Conservation (phyloP, 2,888 invertebrate species). For the Eristalinus aeneus region DNA sequence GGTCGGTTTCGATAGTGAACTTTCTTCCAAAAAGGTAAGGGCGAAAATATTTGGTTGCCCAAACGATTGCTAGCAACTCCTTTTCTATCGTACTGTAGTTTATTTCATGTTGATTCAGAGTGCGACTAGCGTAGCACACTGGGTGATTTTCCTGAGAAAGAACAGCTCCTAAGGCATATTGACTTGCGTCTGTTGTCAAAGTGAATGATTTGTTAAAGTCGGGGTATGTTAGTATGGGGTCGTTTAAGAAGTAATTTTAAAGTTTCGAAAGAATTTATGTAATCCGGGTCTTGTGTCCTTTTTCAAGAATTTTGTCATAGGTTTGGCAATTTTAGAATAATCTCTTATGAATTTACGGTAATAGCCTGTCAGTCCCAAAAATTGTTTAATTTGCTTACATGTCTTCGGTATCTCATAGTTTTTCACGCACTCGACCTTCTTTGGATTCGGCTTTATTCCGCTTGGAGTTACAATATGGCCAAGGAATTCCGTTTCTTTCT, state of each 20-base stretch:
- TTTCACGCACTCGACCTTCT: constrained; percentile 3
- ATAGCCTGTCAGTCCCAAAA: constrained; percentile 15
- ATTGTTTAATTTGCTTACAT: constrained; percentile 11
- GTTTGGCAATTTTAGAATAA: background rate
- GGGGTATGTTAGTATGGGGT: background rate
- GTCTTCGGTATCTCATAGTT: constrained; percentile 10
- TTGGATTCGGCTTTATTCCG: constrained; percentile 26
- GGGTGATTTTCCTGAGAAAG: background rate
- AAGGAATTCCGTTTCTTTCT: constrained; percentile 23
- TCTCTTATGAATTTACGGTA: constrained; percentile 1
- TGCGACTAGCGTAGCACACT: constrained; percentile 8
- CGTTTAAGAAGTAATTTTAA: background rate
- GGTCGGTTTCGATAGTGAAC: too few species aligned
- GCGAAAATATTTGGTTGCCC: too few species aligned
- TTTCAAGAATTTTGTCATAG: background rate
- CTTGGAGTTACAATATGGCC: background rate
- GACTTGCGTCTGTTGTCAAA: constrained; percentile 31
- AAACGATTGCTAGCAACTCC: too few species aligned
- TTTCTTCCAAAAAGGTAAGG: too few species aligned
- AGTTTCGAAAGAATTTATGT: background rate
- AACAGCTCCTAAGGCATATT: background rate
- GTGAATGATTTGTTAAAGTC: constrained; percentile 9
- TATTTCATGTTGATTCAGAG: constrained; percentile 3
- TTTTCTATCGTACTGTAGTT: background rate
- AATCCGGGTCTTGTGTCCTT: background rate